Evolutionary conservation across 2,113 vertebrate species (phyloP).

Genomic region (Odontophorus gujanensis): DNA sequence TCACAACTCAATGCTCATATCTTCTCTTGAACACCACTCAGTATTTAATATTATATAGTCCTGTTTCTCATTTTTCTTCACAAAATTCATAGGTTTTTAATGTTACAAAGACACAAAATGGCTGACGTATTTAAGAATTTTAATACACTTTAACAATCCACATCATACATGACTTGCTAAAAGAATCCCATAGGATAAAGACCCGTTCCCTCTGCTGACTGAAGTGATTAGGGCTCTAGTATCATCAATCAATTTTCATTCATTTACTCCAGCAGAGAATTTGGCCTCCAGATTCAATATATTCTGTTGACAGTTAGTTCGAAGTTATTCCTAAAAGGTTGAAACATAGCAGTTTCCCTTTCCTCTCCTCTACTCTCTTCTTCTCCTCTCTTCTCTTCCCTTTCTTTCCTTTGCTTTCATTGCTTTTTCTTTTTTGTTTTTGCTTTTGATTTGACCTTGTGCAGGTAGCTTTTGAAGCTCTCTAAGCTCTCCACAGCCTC

Average conservation of each 20-base stretch:
- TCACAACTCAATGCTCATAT: background rate
- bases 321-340: background rate
- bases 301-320: background rate
- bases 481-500: too few species aligned
- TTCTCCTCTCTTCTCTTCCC: too few species aligned
- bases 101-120: background rate
- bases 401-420: background rate
- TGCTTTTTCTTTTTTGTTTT: too few species aligned
- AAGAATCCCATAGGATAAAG: background rate
- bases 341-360: background rate
- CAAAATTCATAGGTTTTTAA: background rate
- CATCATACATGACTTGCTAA: background rate
- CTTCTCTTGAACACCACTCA: background rate
- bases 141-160: background rate
- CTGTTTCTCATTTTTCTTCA: too few species aligned
- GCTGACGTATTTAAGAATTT: background rate
- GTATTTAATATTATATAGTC: background rate
- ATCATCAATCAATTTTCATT: background rate
- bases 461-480: background rate
- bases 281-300: background rate
- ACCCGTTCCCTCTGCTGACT: background rate
- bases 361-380: too few species aligned
- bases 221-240: background rate
- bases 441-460: background rate
- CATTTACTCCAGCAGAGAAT: background rate